Base-by-base conservation (phyloP, 2,888 invertebrate genomes). In the Periphyllus acericola region DNA sequence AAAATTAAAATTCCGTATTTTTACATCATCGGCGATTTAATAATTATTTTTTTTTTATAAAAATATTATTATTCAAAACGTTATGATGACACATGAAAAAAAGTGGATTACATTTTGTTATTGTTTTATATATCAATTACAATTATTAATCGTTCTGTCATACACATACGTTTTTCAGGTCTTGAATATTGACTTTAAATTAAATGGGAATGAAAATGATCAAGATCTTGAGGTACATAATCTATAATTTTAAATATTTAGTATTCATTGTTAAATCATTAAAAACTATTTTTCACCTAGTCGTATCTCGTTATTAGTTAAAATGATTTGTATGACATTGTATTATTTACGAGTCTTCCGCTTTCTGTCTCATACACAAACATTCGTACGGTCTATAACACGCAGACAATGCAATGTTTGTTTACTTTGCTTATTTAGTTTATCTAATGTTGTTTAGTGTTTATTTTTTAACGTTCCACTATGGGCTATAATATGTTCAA, bases 351-450 rank as follows among this genome's bases (percentile, higher is more conserved):
- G 9, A 40, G n/a, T 40, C 29, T 29, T 9, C n/a, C n/a, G n/a
- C n/a, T 66, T 80, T 66, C 19, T 36, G 17, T 80, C 40, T 29
- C 40, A 11, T 40, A 36, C 74, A 25, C 3, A n/a, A 19, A 11
- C 11, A 60, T 60, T 0, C 8, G 3, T 25, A 25, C 25, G 0
- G 11, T n/a, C 9, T 40, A n/a, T 40, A 29, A 36, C 21, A 66
- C 29, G 80, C 66, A 21, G 60, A 66, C 80, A 40, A 46, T 21
- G 21, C 29, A 81, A 71, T 46, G 32, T 68, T 46, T 68, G 40
- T 81, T 68, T 68, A 36, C n/a, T 40, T 81, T 81, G 60, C 60
- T 40, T 68, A 81, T 68, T n/a, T 40, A 11, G 40, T 29, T 66
- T 29, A 29, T 81, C 40, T 40, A 46, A 21, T 14, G n/a, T 46